These are phyloP conservation scores for Uromys caudimaculatus DNA, from an alignment of 2,797 vertebrate species.

Conservation along the genomic window DNA sequence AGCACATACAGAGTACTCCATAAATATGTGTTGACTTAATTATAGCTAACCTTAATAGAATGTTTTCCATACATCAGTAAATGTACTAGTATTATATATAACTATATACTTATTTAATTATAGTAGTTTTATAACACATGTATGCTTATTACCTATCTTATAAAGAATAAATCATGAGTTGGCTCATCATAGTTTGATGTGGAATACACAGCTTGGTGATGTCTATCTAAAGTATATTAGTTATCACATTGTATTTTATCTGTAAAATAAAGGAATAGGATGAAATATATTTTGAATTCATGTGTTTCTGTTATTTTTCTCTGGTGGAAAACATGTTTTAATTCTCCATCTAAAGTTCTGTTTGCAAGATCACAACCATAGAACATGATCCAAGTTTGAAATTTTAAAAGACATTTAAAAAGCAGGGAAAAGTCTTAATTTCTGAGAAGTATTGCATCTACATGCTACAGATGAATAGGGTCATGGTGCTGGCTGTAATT, in stretches of 20 bases:
- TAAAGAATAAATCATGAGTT: not conserved
- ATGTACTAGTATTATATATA: not conserved
- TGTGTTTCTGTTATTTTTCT: not conserved
- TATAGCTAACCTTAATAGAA: slow-evolving; percentile 9
- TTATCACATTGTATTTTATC: not conserved
- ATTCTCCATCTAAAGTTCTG: not conserved
- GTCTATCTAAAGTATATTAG: not conserved
- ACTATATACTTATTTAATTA: not conserved
- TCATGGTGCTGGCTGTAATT: not conserved
- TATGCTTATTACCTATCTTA: not conserved
- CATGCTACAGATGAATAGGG: not conserved
- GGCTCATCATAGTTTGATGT: not conserved
- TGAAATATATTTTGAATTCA: slow-evolving; percentile 20
- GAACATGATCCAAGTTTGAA: slow-evolving; percentile 31
- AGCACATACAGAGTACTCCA: not conserved
- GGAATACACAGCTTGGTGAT: not conserved
- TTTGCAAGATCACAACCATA: slow-evolving; percentile 4
- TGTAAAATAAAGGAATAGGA: not conserved
- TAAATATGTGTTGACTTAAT: slow-evolving; percentile 5
- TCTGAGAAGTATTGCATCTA: not conserved
- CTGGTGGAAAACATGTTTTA: slow-evolving; percentile 38
- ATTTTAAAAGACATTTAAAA: not conserved
- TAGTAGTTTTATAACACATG: not conserved
- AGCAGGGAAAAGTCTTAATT: not conserved
- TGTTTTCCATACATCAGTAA: not conserved